Conservation (phyloP, 2,888 invertebrate species). For the Nomada hirtipes region DNA sequence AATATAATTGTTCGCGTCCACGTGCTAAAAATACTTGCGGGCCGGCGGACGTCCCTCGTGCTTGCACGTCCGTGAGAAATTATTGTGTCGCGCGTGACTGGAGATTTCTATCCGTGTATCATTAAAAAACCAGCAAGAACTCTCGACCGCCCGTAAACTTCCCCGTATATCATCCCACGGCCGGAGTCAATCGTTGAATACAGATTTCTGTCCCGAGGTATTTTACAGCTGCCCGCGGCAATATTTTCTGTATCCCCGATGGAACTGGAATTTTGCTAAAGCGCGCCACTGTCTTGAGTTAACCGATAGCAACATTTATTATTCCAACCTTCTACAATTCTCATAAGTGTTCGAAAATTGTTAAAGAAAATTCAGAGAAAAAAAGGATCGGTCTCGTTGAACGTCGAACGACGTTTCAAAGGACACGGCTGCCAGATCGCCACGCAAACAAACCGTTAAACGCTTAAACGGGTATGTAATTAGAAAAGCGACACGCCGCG, state of each 20-base stretch:
- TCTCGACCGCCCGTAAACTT: conserved; percentile 24
- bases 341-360: too few relatives aligned
- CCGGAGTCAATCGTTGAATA: conserved; percentile 7
- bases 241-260: too few relatives aligned
- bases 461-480: conserved; percentile 64
- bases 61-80: conserved; percentile 61
- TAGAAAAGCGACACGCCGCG: conserved; percentile 63
- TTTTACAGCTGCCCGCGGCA: neutral
- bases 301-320: too few relatives aligned
- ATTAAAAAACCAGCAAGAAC: conserved; percentile 48
- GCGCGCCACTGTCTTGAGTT: too few relatives aligned
- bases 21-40: conserved; percentile 48
- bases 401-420: neutral
- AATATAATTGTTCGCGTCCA: conserved; percentile 62
- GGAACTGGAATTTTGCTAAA: too few relatives aligned
- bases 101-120: conserved; percentile 48
- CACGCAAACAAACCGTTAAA: conserved; percentile 69
- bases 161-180: conserved; percentile 32
- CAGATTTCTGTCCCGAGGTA: conserved; percentile 20
- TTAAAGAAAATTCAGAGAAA: neutral
- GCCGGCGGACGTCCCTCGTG: conserved; percentile 20
- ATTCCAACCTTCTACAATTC: neutral
- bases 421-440: neutral
- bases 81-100: conserved; percentile 58
- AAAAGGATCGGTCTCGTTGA: too few relatives aligned